Conservation (phyloP, 2,888 invertebrate genomes). For the Diloba caeruleocephala region DNA sequence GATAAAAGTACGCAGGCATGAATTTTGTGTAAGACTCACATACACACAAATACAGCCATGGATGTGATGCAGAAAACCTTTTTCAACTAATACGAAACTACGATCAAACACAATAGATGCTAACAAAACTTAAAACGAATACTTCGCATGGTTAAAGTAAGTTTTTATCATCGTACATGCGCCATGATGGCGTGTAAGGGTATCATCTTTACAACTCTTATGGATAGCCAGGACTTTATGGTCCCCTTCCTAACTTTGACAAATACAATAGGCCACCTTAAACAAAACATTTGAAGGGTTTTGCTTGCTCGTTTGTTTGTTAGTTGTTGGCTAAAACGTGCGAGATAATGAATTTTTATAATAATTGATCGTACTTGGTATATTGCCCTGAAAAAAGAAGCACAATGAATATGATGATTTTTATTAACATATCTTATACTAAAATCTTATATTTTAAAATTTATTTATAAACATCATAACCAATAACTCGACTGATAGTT, state of each 20-base stretch:
- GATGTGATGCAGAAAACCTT: conserved; percentile 3
- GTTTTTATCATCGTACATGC: conserved; percentile 37
- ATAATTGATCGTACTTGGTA: too few relatives aligned
- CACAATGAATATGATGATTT: too few relatives aligned
- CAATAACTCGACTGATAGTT: neutral
- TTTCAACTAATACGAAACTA: conserved; percentile 10
- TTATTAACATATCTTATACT: too few relatives aligned
- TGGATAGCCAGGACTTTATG: conserved; percentile 49
- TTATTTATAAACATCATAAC: too few relatives aligned
- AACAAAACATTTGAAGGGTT: conserved; percentile 17
- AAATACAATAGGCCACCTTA: conserved; percentile 37
- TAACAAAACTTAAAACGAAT: conserved; percentile 13
- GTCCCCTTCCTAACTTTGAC: conserved; percentile 27
- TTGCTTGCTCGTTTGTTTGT: conserved; percentile 16
- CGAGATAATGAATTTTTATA: neutral
- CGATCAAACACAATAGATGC: conserved; percentile 7
- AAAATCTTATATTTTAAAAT: too few relatives aligned
- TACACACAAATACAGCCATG: neutral
- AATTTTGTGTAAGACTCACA: too few relatives aligned
- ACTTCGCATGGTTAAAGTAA: conserved; percentile 38
- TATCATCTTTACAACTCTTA: conserved; percentile 56
- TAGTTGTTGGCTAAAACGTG: neutral
- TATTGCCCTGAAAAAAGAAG: too few relatives aligned
- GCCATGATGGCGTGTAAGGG: conserved; percentile 43
- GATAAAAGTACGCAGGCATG: too few relatives aligned